Conservation (phyloP, 2,888 invertebrate genomes). For the Dinocampus coccinellae region DNA sequence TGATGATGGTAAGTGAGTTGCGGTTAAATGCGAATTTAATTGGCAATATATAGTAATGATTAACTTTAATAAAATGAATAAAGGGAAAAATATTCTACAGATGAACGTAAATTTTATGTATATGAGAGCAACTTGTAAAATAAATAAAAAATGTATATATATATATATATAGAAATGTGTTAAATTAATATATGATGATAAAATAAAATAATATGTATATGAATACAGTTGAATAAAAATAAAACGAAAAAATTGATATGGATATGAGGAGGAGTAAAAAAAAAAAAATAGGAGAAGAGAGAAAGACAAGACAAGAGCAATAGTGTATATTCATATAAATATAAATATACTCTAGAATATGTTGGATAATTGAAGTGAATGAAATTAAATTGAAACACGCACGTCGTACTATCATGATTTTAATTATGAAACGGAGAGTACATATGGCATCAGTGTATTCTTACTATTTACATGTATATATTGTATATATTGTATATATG, state of each 20-base stretch:
- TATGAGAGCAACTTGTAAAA: background rate
- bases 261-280: background rate
- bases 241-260: too few species aligned
- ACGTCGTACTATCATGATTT: background rate
- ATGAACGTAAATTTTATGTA: background rate
- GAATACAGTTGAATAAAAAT: background rate
- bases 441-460: background rate
- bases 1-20: background rate
- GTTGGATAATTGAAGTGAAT: slow-evolving; percentile 4
- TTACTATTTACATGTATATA: background rate
- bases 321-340: background rate
- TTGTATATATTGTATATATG: background rate
- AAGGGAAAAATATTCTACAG: background rate
- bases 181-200: background rate
- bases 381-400: slow-evolving; percentile 3
- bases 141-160: background rate
- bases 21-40: slow-evolving; percentile 1
- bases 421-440: background rate
- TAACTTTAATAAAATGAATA: background rate
- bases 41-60: background rate
- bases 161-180: background rate
- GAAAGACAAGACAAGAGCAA: too few species aligned
- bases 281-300: too few species aligned
- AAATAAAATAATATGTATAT: background rate
- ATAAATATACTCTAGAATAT: background rate